Evolutionary conservation across 2,113 vertebrate genomes (phyloP).

Genomic region (Parus major): DNA sequence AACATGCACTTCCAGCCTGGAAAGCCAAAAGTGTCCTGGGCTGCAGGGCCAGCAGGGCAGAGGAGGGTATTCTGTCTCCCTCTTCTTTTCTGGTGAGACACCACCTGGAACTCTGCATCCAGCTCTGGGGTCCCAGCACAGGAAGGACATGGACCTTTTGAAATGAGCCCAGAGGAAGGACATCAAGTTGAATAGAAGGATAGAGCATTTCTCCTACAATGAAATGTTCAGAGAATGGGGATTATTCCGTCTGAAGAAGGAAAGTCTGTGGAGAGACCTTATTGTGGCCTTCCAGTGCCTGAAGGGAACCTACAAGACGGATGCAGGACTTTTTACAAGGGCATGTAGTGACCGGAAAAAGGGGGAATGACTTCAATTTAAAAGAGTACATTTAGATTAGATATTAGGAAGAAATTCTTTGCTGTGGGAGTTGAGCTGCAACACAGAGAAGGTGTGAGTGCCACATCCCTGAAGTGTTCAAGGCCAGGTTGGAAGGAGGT

Average conservation of each 20-base stretch:
- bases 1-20: neutral
- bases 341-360: neutral
- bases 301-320: neutral
- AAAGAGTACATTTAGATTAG: neutral
- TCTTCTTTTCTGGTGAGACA: neutral
- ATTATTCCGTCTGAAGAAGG: neutral
- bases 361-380: neutral
- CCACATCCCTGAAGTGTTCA: too few species aligned
- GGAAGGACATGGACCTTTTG: neutral
- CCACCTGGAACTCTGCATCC: neutral
- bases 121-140: neutral
- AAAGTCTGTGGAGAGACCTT: neutral
- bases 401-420: neutral
- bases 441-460: neutral
- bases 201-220: neutral
- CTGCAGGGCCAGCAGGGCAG: neutral
- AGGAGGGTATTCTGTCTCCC: neutral
- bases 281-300: fast-evolving
- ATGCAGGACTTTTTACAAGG: neutral
- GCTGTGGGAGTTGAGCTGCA: neutral
- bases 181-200: neutral
- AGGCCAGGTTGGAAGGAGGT: neutral
- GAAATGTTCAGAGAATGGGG: neutral
- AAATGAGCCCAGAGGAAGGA: neutral
- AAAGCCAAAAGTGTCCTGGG: neutral